Evolutionary conservation across 2,797 vertebrate species (phyloP).

Genomic region (Tangara arthus): DNA sequence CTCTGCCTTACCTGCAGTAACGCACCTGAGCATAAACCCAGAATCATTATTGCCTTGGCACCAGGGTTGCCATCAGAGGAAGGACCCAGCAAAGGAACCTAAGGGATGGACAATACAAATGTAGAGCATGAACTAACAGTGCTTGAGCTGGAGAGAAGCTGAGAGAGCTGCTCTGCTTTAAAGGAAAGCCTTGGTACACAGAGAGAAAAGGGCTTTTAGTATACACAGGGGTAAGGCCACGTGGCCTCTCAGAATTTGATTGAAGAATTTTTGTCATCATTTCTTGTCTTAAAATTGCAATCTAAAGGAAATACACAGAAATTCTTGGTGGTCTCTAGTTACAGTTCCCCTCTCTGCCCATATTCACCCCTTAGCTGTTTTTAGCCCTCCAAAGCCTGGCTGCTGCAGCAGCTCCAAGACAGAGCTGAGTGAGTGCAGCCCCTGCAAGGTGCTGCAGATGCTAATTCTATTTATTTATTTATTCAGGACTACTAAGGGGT

Average conservation of each 20-base stretch:
- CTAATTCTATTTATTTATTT: background rate
- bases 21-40: background rate
- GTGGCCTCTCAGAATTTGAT: background rate
- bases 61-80: background rate
- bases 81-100: background rate
- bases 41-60: background rate
- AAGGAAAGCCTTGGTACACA: background rate
- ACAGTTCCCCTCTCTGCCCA: background rate
- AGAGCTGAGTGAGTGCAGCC: background rate
- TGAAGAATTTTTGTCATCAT: background rate
- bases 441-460: background rate
- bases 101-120: background rate
- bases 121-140: background rate
- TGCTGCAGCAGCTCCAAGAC: background rate
- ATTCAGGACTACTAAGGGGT: background rate
- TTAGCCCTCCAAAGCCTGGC: background rate
- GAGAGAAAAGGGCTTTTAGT: background rate
- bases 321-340: background rate
- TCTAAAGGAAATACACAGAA: background rate
- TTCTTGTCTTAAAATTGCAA: background rate
- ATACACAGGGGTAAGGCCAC: rapidly evolving
- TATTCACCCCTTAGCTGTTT: background rate
- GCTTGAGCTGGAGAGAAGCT: background rate
- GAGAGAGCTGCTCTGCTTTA: background rate
- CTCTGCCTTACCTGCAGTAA: background rate